phyloP scores from a whole-genome alignment of 2,113 vertebrate species.

The Axis porcinus region DNA sequence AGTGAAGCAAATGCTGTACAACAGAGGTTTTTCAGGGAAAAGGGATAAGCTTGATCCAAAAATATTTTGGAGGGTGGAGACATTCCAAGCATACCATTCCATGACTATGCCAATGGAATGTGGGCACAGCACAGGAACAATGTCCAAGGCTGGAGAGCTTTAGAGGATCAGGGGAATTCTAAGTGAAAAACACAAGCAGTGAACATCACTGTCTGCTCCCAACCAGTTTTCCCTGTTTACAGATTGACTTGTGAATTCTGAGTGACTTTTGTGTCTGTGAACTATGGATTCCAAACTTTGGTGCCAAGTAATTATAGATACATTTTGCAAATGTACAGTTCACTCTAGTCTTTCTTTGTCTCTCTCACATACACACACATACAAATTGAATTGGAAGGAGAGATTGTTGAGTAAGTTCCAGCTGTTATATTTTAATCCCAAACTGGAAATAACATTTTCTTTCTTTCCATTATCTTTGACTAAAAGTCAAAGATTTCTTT shows the following conservation, averaged over 20 bases:
- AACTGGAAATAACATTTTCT: background rate
- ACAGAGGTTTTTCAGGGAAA: constrained; percentile 68
- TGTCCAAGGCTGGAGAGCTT: constrained; percentile 41
- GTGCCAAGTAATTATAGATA: background rate
- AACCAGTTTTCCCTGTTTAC: background rate
- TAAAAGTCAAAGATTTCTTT: background rate
- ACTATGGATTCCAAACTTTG: background rate
- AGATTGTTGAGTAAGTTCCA: background rate
- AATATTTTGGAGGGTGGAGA: constrained; percentile 75
- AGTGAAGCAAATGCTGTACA: constrained; percentile 46
- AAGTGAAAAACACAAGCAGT: constrained; percentile 23
- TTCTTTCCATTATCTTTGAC: background rate
- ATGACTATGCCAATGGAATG: constrained; percentile 70
- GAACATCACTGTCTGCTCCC: background rate
- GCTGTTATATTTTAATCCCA: background rate
- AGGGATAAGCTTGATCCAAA: constrained; percentile 71
- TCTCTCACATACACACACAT: background rate
- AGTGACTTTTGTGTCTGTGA: background rate
- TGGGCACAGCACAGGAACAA: constrained; percentile 66
- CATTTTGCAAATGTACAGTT: background rate
- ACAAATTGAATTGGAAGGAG: background rate
- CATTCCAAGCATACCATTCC: constrained; percentile 74
- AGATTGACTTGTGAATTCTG: constrained; percentile 22
- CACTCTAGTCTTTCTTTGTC: background rate
- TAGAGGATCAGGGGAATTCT: constrained; percentile 18